A percentile compares a stretch with the other conserved stretches of the same genome.
phyloP scores from a whole-genome alignment of 2,797 vertebrate genomes.

The Helarctos malayanus region DNA sequence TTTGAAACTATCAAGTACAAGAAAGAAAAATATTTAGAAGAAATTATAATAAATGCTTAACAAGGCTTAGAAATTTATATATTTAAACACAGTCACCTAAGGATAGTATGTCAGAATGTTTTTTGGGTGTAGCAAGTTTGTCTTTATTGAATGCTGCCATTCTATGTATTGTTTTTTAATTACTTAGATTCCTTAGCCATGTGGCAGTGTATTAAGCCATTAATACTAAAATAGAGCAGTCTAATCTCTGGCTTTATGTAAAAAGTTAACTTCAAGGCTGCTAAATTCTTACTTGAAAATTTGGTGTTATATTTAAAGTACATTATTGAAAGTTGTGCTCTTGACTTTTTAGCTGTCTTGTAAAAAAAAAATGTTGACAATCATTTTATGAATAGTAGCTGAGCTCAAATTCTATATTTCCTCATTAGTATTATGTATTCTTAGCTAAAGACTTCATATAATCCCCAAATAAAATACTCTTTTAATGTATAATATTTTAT shows the following conservation, averaged over 20 bases:
- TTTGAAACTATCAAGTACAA: not conserved
- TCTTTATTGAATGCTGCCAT: not conserved
- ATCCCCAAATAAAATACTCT: constrained; percentile 37
- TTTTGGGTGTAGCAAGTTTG: not conserved
- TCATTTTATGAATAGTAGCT: not conserved
- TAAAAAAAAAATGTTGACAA: not conserved
- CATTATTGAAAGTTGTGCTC: not conserved
- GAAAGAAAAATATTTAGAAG: not conserved
- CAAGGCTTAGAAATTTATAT: not conserved
- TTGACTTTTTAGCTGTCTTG: not conserved
- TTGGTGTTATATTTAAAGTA: constrained; percentile 23
- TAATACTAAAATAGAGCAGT: not conserved
- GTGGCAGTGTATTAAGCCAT: not conserved
- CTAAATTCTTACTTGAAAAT: constrained; percentile 50
- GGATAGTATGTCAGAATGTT: not conserved
- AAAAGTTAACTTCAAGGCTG: constrained; percentile 1
- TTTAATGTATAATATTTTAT: not conserved
- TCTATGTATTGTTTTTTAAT: not conserved
- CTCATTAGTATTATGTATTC: constrained; percentile 21
- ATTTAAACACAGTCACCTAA: not conserved
- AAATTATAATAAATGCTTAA: not conserved
- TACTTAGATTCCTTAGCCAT: not conserved
- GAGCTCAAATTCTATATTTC: constrained; percentile 19
- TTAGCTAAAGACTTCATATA: constrained; percentile 38
- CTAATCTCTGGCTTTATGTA: not conserved